phyloP scores from a whole-genome alignment of 2,113 vertebrate genomes.

The Chloropsis cyanopogon region DNA sequence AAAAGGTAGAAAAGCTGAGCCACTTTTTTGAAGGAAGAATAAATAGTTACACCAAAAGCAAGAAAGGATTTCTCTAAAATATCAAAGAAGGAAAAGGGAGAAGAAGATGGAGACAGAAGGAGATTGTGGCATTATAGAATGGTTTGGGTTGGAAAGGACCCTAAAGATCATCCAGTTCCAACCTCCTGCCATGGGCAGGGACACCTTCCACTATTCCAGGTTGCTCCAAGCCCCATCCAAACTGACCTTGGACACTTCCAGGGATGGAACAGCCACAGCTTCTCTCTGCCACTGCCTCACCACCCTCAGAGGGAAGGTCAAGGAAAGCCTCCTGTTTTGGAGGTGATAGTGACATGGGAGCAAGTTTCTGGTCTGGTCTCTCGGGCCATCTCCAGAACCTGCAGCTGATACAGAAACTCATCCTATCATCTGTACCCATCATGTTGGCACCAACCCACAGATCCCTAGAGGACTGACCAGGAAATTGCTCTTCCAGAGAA shows the following conservation, averaged over 20 bases:
- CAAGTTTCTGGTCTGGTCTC: not conserved
- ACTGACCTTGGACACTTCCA: not conserved
- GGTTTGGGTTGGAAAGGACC: not conserved
- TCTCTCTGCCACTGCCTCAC: not conserved
- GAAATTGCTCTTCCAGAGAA: not conserved
- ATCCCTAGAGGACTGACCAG: not conserved
- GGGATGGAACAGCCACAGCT: not conserved
- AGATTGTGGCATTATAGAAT: not conserved
- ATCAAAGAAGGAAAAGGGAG: not conserved
- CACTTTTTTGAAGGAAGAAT: not conserved
- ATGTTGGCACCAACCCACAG: not conserved
- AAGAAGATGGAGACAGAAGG: not conserved
- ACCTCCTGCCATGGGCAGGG: not conserved
- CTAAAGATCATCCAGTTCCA: not conserved
- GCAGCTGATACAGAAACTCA: not conserved
- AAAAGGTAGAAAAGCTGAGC: not conserved
- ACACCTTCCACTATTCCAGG: not conserved
- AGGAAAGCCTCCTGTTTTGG: not conserved
- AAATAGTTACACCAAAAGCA: not conserved
- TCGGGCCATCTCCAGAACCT: not conserved
- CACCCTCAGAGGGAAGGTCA: not conserved
- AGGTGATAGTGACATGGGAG: rapidly evolving
- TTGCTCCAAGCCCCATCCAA: rapidly evolving
- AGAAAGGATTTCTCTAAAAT: not conserved
- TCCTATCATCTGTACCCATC: too few relatives aligned